Percentiles rank a stretch among this genome's conserved stretches.
Conservation (phyloP, 1,140 invertebrate species). For the Cotesia typhae region DNA sequence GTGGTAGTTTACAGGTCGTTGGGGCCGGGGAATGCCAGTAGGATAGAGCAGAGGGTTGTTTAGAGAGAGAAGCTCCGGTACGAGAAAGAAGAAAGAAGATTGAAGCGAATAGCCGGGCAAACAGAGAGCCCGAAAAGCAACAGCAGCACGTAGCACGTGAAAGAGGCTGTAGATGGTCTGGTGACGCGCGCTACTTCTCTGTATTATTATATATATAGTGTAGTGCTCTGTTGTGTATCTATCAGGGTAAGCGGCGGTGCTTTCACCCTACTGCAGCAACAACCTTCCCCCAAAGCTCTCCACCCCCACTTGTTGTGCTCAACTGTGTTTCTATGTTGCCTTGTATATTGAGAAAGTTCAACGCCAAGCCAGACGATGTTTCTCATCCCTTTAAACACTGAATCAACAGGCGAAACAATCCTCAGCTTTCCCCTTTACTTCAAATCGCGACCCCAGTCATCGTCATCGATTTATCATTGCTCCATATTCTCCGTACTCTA, state of each 20-base stretch:
- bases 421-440: constrained; percentile 17
- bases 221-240: constrained; percentile 13
- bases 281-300: neutral
- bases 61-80: neutral
- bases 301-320: constrained; percentile 62
- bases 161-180: constrained; percentile 22
- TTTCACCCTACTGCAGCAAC: constrained; percentile 13
- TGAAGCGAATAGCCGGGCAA: neutral
- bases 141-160: neutral
- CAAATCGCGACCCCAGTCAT: constrained; percentile 2
- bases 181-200: constrained; percentile 15
- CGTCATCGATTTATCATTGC: constrained; percentile 15
- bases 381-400: constrained; percentile 38
- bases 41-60: too few relatives aligned
- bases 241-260: neutral
- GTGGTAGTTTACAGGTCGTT: too few relatives aligned
- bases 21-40: too few relatives aligned
- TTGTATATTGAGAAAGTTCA: constrained; percentile 49
- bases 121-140: neutral
- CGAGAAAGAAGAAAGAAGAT: neutral
- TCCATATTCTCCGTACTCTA: neutral
- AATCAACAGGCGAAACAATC: constrained; percentile 44
- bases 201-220: too few relatives aligned
- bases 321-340: constrained; percentile 52
- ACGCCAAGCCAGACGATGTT: constrained; percentile 47